A percentile compares a stretch with the other conserved stretches of the same genome.
These are phyloP conservation scores for Rhimphoctona megacephalus DNA, from an alignment of 2,888 invertebrate species.

Conservation along the genomic window DNA sequence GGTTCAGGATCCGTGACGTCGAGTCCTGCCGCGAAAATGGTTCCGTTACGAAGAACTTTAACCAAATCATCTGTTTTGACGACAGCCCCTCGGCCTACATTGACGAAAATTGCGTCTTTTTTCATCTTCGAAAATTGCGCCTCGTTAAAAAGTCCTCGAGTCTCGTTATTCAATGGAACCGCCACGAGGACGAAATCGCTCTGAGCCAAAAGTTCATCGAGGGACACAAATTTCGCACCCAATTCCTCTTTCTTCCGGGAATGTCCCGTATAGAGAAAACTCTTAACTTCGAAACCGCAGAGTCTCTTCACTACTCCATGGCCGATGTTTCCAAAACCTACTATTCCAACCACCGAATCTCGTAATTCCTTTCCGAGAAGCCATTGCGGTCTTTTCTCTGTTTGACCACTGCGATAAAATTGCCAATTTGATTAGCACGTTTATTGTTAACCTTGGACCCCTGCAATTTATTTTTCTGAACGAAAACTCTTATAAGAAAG, in stretches of 20 bases:
- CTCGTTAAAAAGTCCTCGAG: slow-evolving; percentile 89
- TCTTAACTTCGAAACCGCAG: slow-evolving; percentile 89
- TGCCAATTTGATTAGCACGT: neutral
- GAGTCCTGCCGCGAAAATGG: slow-evolving; percentile 94
- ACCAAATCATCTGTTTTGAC: slow-evolving; percentile 93
- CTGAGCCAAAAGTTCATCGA: slow-evolving; percentile 88
- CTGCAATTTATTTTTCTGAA: no score
- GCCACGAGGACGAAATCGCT: slow-evolving; percentile 92
- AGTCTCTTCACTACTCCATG: slow-evolving; percentile 91
- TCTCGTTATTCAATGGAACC: slow-evolving; percentile 90
- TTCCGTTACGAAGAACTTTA: slow-evolving; percentile 90
- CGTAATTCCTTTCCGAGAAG: slow-evolving; percentile 92
- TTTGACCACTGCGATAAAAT: slow-evolving; percentile 86
- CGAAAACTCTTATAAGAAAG: no score
- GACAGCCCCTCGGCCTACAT: slow-evolving; percentile 91
- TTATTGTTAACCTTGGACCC: no score
- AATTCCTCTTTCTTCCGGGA: slow-evolving; percentile 84
- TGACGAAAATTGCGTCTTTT: slow-evolving; percentile 90
- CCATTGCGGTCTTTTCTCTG: slow-evolving; percentile 91
- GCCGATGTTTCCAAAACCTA: slow-evolving; percentile 93
- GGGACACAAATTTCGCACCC: slow-evolving; percentile 88
- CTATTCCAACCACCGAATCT: slow-evolving; percentile 92
- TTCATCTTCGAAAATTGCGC: slow-evolving; percentile 91
- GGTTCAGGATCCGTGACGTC: slow-evolving; percentile 98
- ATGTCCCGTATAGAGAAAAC: slow-evolving; percentile 91